Conservation (phyloP, 2,888 invertebrate genomes). For the Leptopterna dolabrata region DNA sequence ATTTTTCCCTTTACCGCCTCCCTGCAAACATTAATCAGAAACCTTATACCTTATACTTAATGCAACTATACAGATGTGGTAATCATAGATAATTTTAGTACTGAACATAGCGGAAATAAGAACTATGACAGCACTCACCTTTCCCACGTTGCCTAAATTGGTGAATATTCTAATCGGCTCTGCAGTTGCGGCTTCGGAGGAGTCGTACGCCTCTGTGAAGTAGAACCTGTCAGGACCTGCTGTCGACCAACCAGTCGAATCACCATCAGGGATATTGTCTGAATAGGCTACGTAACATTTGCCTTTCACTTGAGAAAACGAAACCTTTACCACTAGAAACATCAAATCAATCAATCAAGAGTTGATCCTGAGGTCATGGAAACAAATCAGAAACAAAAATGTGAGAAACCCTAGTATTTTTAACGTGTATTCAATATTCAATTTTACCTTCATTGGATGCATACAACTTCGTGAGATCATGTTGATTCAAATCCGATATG, state of each 20-base stretch:
- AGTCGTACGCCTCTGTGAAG: slow-evolving; percentile 77
- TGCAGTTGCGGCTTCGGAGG: slow-evolving; percentile 70
- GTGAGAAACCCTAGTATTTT: neutral
- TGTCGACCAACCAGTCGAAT: slow-evolving; percentile 71
- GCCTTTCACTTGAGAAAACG: slow-evolving; percentile 74
- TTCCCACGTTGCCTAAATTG: slow-evolving; percentile 72
- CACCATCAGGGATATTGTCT: slow-evolving; percentile 71
- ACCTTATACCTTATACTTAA: too few species aligned
- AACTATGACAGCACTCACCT: slow-evolving; percentile 64
- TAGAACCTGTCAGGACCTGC: slow-evolving; percentile 79
- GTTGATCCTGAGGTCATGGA: neutral
- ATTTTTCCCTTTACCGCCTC: slow-evolving; percentile 73
- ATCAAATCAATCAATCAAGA: slow-evolving; percentile 4
- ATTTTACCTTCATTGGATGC: slow-evolving; percentile 79
- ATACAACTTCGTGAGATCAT: slow-evolving; percentile 80
- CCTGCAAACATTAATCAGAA: slow-evolving; percentile 31
- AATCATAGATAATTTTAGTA: too few species aligned
- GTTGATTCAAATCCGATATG: slow-evolving; percentile 70
- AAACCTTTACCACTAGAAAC: slow-evolving; percentile 69
- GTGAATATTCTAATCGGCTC: slow-evolving; percentile 75
- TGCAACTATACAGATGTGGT: too few species aligned
- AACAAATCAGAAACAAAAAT: neutral
- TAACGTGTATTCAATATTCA: neutral
- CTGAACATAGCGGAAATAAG: too few species aligned
- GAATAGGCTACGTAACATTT: slow-evolving; percentile 77